Evolutionary conservation across 2,797 vertebrate species (phyloP).

Genomic region (Lagocephalus sceleratus): DNA sequence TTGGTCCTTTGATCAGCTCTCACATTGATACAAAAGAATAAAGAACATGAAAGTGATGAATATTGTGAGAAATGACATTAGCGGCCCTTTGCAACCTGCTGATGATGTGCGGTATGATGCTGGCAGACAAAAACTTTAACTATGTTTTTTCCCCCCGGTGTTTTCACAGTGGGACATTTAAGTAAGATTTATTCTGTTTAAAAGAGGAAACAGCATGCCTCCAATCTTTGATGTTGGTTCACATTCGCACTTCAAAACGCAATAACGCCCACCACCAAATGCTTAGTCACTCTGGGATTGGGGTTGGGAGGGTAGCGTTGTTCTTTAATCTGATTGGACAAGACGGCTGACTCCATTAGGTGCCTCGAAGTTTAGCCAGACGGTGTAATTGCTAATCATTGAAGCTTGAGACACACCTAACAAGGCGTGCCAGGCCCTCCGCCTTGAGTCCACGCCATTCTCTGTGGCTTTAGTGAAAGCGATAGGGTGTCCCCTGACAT

Average conservation of each 20-base stretch:
- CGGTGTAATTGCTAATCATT: constrained; percentile 67
- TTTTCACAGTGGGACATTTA: constrained; percentile 6
- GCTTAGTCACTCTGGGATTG: constrained; percentile 17
- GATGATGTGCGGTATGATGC: not conserved
- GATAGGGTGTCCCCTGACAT: constrained; percentile 58
- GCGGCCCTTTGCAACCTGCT: not conserved
- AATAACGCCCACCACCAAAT: constrained; percentile 8
- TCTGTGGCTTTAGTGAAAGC: constrained; percentile 56
- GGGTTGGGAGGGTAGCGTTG: constrained; percentile 13
- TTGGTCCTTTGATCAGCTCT: not conserved
- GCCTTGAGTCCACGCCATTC: constrained; percentile 45
- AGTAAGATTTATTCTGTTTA: not conserved
- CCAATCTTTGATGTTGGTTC: not conserved
- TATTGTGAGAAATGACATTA: not conserved
- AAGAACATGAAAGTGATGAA: not conserved
- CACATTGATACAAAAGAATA: constrained; percentile 4
- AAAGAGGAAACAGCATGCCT: not conserved
- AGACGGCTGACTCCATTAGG: constrained; percentile 54
- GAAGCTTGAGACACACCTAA: constrained; percentile 69
- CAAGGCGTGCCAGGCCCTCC: constrained; percentile 48
- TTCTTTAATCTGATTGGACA: constrained; percentile 40
- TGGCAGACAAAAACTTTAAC: not conserved
- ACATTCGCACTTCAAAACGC: constrained; percentile 8
- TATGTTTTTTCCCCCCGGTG: not conserved
- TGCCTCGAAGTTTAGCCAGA: constrained; percentile 57